Evolutionary conservation across 1,140 invertebrate genomes (phyloP).

Genomic region (Macrobrachium rosenbergii): DNA sequence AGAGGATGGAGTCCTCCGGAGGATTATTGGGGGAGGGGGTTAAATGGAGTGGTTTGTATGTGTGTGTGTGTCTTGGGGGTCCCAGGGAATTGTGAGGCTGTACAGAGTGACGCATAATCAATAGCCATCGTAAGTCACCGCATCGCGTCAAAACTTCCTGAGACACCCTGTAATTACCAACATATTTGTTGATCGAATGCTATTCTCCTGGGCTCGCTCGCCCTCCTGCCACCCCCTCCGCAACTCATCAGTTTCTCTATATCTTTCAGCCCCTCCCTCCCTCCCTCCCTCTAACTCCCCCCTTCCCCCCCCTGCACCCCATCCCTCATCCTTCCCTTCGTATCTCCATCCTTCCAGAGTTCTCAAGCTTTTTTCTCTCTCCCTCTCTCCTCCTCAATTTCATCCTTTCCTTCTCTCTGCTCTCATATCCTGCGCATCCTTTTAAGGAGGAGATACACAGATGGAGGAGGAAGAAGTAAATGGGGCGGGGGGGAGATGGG

Average conservation of each 20-base stretch:
- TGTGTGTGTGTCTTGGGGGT: constrained; percentile 28
- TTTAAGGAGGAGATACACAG: too few relatives aligned
- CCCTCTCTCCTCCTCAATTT: constrained; percentile 3
- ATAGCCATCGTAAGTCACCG: constrained; percentile 55
- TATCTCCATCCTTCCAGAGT: background rate
- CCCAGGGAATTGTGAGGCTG: constrained; percentile 45
- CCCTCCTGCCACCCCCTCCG: constrained; percentile 9
- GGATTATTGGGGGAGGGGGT: too few relatives aligned
- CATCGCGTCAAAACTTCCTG: constrained; percentile 54
- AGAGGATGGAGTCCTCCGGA: constrained; percentile 19
- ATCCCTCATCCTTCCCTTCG: background rate
- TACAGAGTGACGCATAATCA: constrained; percentile 58
- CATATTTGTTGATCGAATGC: constrained; percentile 55
- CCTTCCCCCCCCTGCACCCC: background rate
- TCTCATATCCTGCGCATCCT: background rate
- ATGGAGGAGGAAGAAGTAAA: too few relatives aligned
- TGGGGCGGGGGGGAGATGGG: too few relatives aligned
- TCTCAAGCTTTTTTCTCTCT: background rate
- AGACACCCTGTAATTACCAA: constrained; percentile 58
- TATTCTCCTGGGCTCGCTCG: background rate
- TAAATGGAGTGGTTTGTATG: background rate
- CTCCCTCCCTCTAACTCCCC: background rate
- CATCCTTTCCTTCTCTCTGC: background rate
- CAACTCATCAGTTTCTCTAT: background rate
- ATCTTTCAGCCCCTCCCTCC: background rate